These are phyloP conservation scores for Drosophila limbata DNA, from an alignment of 2,888 invertebrate species.

Conservation along the genomic window DNA sequence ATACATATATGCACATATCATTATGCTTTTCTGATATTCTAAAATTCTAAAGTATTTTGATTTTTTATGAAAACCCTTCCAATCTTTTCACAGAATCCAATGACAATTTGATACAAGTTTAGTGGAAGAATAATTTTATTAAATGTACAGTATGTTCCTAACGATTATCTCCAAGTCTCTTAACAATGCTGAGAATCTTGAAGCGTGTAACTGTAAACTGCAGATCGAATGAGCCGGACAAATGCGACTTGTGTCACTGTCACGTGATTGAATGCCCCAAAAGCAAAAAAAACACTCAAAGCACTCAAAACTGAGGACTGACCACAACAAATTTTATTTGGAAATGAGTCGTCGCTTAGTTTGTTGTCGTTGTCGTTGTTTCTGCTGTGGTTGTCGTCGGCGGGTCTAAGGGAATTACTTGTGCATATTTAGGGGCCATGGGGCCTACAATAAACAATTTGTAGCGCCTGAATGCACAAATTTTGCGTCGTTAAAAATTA, in stretches of 20 bases:
- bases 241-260: constrained; percentile 43
- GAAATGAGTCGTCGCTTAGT: constrained; percentile 51
- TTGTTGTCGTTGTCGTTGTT: constrained; percentile 4
- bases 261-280: constrained; percentile 58
- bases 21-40: neutral
- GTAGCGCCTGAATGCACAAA: constrained; percentile 81
- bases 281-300: constrained; percentile 5
- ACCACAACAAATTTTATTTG: constrained; percentile 73
- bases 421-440: constrained; percentile 54
- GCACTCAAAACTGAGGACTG: constrained; percentile 46
- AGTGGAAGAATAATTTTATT: neutral
- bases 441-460: constrained; percentile 78
- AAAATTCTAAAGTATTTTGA: too few species aligned
- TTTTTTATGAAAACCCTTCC: too few species aligned
- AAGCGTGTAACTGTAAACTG: constrained; percentile 49
- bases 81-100: neutral
- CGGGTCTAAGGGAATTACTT: constrained; percentile 49
- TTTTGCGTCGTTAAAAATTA: constrained; percentile 78
- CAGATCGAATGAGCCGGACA: constrained; percentile 28
- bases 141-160: neutral
- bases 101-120: neutral
- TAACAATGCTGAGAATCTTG: constrained; percentile 8
- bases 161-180: neutral
- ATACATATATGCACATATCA: too few species aligned
- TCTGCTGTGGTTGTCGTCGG: constrained; percentile 19